Percentiles rank a stretch among this genome's conserved stretches.
phyloP scores from a whole-genome alignment of 2,797 vertebrate species.

The Periophthalmus magnuspinnatus region DNA sequence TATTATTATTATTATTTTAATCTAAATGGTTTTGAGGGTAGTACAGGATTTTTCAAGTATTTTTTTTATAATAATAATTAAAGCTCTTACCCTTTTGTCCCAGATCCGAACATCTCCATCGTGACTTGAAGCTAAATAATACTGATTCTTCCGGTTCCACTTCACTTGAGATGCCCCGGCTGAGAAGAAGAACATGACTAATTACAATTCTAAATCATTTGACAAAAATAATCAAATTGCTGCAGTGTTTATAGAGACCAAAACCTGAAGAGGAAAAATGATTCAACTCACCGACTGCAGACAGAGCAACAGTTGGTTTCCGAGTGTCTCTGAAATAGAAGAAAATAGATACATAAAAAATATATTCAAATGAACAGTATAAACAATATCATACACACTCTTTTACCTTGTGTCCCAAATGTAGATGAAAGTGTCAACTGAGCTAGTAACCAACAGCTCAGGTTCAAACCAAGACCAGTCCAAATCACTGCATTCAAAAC shows the following conservation, averaged over 20 bases:
- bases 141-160: constrained; percentile 92
- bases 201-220: background rate
- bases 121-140: constrained; percentile 92
- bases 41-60: no score
- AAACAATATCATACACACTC: background rate
- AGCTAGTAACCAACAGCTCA: constrained; percentile 93
- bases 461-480: constrained; percentile 98
- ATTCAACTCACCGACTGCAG: constrained; percentile 89
- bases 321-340: constrained; percentile 87
- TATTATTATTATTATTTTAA: no score
- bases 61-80: background rate
- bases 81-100: constrained; percentile 90
- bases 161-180: constrained; percentile 98
- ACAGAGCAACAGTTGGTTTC: constrained; percentile 88
- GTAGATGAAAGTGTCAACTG: constrained; percentile 97
- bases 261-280: background rate
- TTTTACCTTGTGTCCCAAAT: constrained; percentile 97
- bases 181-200: constrained; percentile 41
- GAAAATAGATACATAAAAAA: background rate
- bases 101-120: constrained; percentile 96
- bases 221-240: background rate
- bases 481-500: constrained; percentile 81
- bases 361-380: no score
- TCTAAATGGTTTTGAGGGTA: no score
- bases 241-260: background rate